phyloP scores from a whole-genome alignment of 2,113 vertebrate species.

The Solea senegalensis region DNA sequence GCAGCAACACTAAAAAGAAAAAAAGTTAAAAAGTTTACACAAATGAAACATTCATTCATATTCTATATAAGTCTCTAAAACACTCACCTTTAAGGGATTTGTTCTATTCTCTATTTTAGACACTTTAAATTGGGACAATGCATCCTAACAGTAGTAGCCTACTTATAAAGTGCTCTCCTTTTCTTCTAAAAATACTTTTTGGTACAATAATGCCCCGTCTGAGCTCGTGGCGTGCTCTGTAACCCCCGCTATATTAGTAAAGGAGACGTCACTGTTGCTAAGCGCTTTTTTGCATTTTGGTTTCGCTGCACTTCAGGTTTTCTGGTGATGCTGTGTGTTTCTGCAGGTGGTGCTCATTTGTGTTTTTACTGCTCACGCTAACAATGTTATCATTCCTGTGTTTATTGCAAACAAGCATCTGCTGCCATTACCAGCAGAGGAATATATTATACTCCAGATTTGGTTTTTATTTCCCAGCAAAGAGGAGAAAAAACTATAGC shows the following conservation, averaged over 20 bases:
- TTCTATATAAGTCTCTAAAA: too few relatives aligned
- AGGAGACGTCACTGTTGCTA: slow-evolving; percentile 51
- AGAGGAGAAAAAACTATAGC: neutral
- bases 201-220: slow-evolving; percentile 49
- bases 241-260: slow-evolving; percentile 29
- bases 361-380: neutral
- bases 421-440: neutral
- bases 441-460: neutral
- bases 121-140: slow-evolving; percentile 35
- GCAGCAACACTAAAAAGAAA: too few relatives aligned
- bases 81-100: neutral
- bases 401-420: neutral
- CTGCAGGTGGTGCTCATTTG: slow-evolving; percentile 18
- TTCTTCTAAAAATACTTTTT: slow-evolving; percentile 53
- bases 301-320: slow-evolving; percentile 12
- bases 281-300: neutral
- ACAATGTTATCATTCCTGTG: neutral
- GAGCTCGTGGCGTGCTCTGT: slow-evolving; percentile 37
- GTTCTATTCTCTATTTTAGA: neutral
- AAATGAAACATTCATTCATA: too few relatives aligned
- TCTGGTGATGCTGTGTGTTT: neutral
- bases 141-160: slow-evolving; percentile 37
- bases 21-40: too few relatives aligned
- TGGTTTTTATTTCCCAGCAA: neutral
- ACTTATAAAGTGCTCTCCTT: slow-evolving; percentile 49